Conservation (phyloP, 1,140 invertebrate species). For the Neodiprion virginianus region DNA sequence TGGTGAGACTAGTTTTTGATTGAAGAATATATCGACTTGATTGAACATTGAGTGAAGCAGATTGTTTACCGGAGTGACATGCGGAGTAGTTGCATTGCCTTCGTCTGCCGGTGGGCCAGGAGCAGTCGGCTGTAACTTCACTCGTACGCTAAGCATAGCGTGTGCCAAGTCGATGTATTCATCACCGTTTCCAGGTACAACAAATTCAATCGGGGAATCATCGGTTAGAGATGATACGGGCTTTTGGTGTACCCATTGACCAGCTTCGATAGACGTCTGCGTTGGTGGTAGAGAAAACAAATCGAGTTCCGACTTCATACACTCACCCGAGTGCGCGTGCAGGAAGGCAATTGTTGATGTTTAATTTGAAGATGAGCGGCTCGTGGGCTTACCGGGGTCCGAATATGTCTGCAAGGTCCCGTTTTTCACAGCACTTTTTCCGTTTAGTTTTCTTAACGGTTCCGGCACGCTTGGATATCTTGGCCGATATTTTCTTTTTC, state of each 20-base stretch:
- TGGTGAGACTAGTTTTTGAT: no score
- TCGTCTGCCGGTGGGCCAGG: neutral
- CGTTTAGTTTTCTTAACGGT: no score
- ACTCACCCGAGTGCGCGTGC: conserved; percentile 34
- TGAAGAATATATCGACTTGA: no score
- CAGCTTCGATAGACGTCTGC: conserved; percentile 52
- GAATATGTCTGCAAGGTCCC: conserved; percentile 18
- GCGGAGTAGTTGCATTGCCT: no score
- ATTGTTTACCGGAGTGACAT: no score
- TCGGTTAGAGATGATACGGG: neutral
- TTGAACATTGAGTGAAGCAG: no score
- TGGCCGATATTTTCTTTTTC: neutral
- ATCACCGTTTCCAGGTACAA: neutral
- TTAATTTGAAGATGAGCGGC: no score
- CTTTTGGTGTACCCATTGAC: conserved; percentile 35
- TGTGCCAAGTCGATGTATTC: conserved; percentile 13
- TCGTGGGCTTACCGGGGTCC: neutral
- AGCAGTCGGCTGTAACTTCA: neutral
- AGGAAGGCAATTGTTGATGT: conserved; percentile 17
- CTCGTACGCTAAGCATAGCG: neutral
- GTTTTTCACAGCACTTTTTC: neutral
- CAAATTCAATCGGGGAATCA: neutral
- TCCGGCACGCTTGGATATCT: no score
- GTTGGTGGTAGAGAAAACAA: conserved; percentile 55
- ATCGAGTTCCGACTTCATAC: conserved; percentile 50